Evolutionary conservation across 1,140 invertebrate genomes (phyloP), one percentile per base, ranked within the genome.

Genomic region (Papilio helenus): DNA sequence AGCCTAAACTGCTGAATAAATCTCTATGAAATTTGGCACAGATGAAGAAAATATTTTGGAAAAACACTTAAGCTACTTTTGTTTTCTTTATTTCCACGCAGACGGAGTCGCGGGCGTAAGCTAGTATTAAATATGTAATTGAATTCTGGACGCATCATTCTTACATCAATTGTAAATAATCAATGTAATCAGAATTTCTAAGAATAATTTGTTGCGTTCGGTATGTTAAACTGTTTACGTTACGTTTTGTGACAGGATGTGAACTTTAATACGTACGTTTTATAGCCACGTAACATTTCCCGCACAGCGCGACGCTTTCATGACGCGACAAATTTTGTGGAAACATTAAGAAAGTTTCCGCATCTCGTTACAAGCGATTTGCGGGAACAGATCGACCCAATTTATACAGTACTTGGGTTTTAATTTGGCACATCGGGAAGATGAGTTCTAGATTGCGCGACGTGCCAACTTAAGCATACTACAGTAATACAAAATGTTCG

Each of bases 301-400:
- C 74, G 58, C 74, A 76, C 34, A 76, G 74, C 49, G 26, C 51
- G 49, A 29, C 26, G 74, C 74, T 76, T 76, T 76, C 74, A 76
- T 76, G 74, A 76, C 29, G 74, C 74, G 74, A 76, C 74, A 76
- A 76, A 58, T 76, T 72, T 76, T 76, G 72, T 49, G 72, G 72
- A 74, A 74, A 74, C 72, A 74, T 74, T 74, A 74, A 49, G 74
- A 58, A 76, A 58, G 74, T 58, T 58, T 76, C 74, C 51, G 74
- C 26, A 55, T 68, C 12, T 68, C 61, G 61, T 68, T 23, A 68
- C 61, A 68, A 68, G 26, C 61, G 61, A 68, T 68, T 68, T 29
- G 61, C 61, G 61, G 61, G 23, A 68, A 68, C 61, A 29, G 61
- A 68, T 68, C 61, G 61, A 68, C 61, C 61, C 26, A 68, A 68